Evolutionary conservation across 2,113 vertebrate genomes (phyloP), one percentile per base, ranked within the genome.

Genomic region (Hippoglossus stenolepis): DNA sequence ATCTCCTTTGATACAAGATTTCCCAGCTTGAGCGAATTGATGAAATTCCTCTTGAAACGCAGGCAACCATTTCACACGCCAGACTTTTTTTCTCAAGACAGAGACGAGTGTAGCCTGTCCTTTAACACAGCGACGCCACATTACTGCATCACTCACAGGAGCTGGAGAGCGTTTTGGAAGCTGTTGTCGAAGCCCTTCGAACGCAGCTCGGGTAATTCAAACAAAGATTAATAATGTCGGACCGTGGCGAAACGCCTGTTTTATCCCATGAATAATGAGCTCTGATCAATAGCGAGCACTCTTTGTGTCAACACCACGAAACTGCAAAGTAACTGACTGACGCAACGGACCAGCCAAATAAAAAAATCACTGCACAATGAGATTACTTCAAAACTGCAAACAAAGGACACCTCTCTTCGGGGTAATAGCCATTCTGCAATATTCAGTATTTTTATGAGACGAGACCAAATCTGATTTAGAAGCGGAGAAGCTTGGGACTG

Each of bases 1-100:
- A 91, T 93, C 88, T 93, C 89, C 91, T 93, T 93, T 93, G 91
- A 93, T 93, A 90, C 87, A 57, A 90, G 90, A 92, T 92, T 93
- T 93, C 90, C 93, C 91, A 88, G 90, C 90, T 89, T 89, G 88
- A 85, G 85, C 75, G 72, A 84, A 92, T 93, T 92, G 93, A 93
- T 88, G 91, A 93, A 93, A 93, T 91, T 92, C 85, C 87, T 88
- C 89, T 86, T 85, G 87, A 91, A 93, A 92, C 87, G 89, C 75
- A 80, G 85, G 93, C 93, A 93, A 93, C 90, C 85, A 58, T 88
- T 91, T 89, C 88, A 88, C 89, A 87, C 68, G 58, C 56, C 76
- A 86, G 85, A 85, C 88, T 85, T 79, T 87, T 75, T 7, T 31
- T 31, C 85, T 86, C 83, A 79, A 87, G 84, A 86, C 75, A 18